Percentiles rank a stretch among this genome's conserved stretches.
Evolutionary conservation across 1,140 invertebrate genomes (phyloP).

Genomic region (Brachionus manjavacas): DNA sequence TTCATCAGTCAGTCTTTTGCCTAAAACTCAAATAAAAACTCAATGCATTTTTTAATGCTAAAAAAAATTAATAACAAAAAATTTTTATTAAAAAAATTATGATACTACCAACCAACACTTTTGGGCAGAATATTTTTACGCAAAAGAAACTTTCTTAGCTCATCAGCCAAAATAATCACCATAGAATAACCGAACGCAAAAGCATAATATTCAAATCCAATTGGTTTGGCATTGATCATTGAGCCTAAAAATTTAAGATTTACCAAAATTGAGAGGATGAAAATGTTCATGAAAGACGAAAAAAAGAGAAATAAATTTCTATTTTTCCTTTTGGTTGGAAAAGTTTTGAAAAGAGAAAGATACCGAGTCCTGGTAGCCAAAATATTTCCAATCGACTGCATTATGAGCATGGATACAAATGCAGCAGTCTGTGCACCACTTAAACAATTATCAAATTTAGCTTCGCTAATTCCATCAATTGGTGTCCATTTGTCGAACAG

Average conservation of each 20-base stretch:
- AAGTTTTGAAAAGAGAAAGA: background rate
- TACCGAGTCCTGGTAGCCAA: constrained; percentile 2
- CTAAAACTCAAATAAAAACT: background rate
- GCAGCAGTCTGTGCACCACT: background rate
- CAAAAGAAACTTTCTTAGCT: background rate
- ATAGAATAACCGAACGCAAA: background rate
- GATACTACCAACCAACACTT: background rate
- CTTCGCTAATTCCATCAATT: background rate
- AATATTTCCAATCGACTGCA: constrained; percentile 5
- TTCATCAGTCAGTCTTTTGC: too few species aligned
- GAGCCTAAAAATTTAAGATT: background rate
- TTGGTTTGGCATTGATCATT: background rate
- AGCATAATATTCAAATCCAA: background rate
- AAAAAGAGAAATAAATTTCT: background rate
- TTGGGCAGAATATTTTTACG: constrained; percentile 18
- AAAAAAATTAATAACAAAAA: background rate
- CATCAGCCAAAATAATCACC: background rate
- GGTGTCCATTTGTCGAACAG: background rate
- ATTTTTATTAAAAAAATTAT: background rate
- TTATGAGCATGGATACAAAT: background rate
- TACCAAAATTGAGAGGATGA: background rate
- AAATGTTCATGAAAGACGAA: background rate
- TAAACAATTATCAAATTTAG: background rate
- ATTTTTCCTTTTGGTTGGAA: constrained; percentile 6
- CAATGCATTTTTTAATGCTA: too few species aligned